Percentiles rank a stretch among this genome's conserved stretches.
phyloP scores from a whole-genome alignment of 1,140 invertebrate genomes.

The Drosophila sp. region DNA sequence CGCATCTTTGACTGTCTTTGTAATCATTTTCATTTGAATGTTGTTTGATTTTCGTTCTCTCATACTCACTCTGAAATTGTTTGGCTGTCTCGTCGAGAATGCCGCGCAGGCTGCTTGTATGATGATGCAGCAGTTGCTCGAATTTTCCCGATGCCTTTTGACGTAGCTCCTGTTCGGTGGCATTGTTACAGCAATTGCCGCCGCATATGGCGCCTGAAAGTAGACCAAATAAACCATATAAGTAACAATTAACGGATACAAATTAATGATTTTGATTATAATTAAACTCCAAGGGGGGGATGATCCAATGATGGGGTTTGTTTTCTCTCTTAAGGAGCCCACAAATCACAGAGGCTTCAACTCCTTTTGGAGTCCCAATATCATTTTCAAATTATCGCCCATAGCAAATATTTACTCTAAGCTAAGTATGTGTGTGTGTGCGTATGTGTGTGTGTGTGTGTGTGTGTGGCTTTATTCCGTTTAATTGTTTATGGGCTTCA shows the following conservation, averaged over 20 bases:
- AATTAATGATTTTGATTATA: background rate
- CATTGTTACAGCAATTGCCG: conserved; percentile 76
- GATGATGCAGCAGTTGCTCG: conserved; percentile 75
- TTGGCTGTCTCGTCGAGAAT: conserved; percentile 74
- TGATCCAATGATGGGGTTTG: too few relatives aligned
- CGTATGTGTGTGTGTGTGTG: conserved; percentile 42
- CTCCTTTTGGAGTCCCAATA: conserved; percentile 35
- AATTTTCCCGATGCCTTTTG: conserved; percentile 73
- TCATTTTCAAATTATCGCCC: conserved; percentile 69
- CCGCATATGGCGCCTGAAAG: conserved; percentile 76
- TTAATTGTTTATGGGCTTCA: conserved; percentile 68
- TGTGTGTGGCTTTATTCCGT: conserved; percentile 35
- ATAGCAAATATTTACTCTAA: conserved; percentile 54
- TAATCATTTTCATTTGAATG: conserved; percentile 10
- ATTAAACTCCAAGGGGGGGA: too few relatives aligned
- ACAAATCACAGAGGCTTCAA: conserved; percentile 16
- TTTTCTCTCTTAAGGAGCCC: background rate
- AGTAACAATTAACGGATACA: background rate
- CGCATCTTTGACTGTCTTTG: background rate
- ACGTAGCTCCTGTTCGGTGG: conserved; percentile 71
- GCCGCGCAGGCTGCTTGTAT: conserved; percentile 79
- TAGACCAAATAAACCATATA: conserved; percentile 12
- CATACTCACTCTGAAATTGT: conserved; percentile 77
- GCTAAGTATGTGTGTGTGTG: conserved; percentile 5
- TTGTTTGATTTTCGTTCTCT: background rate